phyloP scores from a whole-genome alignment of 2,113 vertebrate genomes.

The Sceloporus tristichus region DNA sequence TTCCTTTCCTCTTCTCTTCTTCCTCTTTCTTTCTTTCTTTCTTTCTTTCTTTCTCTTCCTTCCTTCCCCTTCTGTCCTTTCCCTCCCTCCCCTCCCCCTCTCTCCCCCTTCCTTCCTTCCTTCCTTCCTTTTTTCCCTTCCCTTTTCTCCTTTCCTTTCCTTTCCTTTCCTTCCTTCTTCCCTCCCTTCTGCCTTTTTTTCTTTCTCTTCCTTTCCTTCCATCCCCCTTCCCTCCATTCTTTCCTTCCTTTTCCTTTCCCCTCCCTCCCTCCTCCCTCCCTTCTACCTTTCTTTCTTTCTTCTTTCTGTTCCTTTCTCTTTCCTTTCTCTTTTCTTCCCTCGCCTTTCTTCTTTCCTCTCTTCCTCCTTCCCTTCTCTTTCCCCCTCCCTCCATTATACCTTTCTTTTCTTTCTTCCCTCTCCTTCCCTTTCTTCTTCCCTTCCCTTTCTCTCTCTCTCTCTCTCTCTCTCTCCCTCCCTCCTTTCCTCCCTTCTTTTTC shows the following conservation, averaged over 20 bases:
- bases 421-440: neutral
- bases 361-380: neutral
- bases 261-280: too few species aligned
- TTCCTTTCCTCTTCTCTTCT: too few species aligned
- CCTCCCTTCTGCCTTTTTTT: slow-evolving; percentile 41
- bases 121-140: neutral
- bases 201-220: slow-evolving; percentile 27
- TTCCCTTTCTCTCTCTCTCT: neutral
- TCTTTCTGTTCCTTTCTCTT: neutral
- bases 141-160: neutral
- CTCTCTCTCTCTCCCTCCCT: too few species aligned
- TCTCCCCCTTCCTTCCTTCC: neutral
- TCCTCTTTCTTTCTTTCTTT: neutral
- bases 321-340: slow-evolving; percentile 40
- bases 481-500: neutral
- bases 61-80: fast-evolving
- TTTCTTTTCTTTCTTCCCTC: too few species aligned
- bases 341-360: slow-evolving; percentile 37
- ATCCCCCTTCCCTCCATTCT: fast-evolving
- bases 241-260: fast-evolving
- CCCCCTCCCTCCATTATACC: too few species aligned
- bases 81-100: too few species aligned
- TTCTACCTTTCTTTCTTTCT: neutral
- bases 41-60: neutral
- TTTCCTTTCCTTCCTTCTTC: neutral